Evolutionary conservation across 2,888 invertebrate genomes (phyloP).

Genomic region (Dastarcus helophoroides): DNA sequence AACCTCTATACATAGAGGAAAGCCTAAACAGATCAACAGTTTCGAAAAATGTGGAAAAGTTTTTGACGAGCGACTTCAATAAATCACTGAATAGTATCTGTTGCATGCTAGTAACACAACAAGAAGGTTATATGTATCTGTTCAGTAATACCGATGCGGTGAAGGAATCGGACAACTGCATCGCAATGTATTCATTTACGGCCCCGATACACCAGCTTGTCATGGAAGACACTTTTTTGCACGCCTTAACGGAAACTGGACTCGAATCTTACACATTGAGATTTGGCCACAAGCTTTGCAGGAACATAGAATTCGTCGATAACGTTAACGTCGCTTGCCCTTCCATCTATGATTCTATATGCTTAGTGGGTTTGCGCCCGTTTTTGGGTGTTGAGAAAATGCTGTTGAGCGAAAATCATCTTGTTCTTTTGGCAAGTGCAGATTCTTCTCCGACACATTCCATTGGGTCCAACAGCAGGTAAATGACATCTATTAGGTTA

Average conservation of each 20-base stretch:
- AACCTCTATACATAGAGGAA: constrained; percentile 38
- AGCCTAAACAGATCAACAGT: constrained; percentile 21
- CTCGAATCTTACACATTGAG: constrained; percentile 64
- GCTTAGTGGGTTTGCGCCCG: constrained; percentile 54
- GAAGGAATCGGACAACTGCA: constrained; percentile 37
- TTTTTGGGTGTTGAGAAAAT: constrained; percentile 52
- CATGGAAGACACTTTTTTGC: constrained; percentile 56
- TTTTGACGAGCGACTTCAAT: constrained; percentile 42
- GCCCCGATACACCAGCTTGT: constrained; percentile 55
- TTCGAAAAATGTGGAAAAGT: constrained; percentile 19
- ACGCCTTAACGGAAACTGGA: constrained; percentile 63
- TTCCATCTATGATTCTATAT: constrained; percentile 47
- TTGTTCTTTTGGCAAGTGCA: constrained; percentile 46
- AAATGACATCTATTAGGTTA: constrained; percentile 6
- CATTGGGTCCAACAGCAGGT: constrained; percentile 32
- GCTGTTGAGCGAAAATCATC: constrained; percentile 38
- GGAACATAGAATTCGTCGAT: constrained; percentile 38
- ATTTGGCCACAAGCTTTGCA: constrained; percentile 49
- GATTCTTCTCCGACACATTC: constrained; percentile 44
- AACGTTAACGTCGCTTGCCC: constrained; percentile 42
- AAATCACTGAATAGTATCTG: constrained; percentile 47
- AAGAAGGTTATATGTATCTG: constrained; percentile 64
- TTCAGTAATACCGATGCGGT: constrained; percentile 42
- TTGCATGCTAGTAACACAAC: constrained; percentile 51
- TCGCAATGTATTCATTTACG: constrained; percentile 60